Base-by-base conservation (phyloP, 2,113 vertebrate genomes). In the Uropsilus gracilis region DNA sequence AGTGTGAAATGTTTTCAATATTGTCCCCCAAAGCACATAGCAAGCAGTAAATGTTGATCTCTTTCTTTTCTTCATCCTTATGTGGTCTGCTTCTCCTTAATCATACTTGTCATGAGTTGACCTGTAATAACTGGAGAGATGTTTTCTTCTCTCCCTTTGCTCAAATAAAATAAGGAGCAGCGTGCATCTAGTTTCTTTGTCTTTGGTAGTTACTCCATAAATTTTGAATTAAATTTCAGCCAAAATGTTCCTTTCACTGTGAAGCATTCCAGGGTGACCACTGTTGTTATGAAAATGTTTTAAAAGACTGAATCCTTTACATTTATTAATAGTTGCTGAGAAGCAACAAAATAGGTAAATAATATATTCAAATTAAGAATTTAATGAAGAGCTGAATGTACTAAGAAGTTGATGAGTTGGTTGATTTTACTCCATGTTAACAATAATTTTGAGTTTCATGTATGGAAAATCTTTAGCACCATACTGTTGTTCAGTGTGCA, bases 251-350 rank as follows among this genome's bases (percentile, higher is more conserved):
- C 57, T 89, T 94, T 94, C 22, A 46, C 34, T 82, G 66, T 81
- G 63, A 88, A 89, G 68, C 59, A 95, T 76, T 78, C 26, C 26
- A 44, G 30, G 8, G 48, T 73, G 55, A 84, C 48, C 53, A 61
- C 8, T 63, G 26, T 4, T 48, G 53, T 24, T 8, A 2, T 18
- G n/a, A 68, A 80, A 84, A 95, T 1, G 6, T 55, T 71, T 69
- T 80, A 83, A 80, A 95, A 83, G 75, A 75, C 32, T 2, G 20
- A 78, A 28, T 91, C 53, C 48, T 94, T 80, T 89, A 16, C 22
- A 50, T 89, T 95, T 84, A 82, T 39, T 63, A 63, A 46, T n/a
- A 82, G 53, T 39, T 93, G n/a, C 59, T 66, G 76, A 94, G 86
- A 94, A 78, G 9, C n/a, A 78, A 73, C 66, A 28, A 89, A 93